Conservation (phyloP, 1,140 invertebrate genomes). For the Penaeus indicus region DNA sequence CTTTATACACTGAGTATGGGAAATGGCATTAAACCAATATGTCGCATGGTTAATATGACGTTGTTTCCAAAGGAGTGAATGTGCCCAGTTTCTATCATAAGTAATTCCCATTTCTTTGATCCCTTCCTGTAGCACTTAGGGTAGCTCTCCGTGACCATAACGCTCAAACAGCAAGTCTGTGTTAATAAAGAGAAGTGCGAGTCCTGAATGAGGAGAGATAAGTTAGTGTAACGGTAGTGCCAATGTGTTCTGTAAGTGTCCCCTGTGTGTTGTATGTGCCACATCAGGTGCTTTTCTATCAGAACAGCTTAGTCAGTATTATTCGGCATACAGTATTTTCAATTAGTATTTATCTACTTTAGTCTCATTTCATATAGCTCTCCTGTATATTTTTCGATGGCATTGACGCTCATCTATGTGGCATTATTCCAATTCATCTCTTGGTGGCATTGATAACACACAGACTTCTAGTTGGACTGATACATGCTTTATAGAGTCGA, state of each 20-base stretch:
- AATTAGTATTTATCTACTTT: neutral
- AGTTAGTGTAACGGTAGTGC: constrained; percentile 4
- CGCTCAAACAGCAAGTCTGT: constrained; percentile 60
- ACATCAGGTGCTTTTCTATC: neutral
- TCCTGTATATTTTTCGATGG: too few species aligned
- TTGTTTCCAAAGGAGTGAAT: neutral
- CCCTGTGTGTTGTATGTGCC: neutral
- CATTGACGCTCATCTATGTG: too few species aligned
- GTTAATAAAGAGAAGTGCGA: constrained; percentile 36
- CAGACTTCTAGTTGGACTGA: too few species aligned
- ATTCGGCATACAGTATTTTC: constrained; percentile 1
- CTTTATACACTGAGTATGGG: too few species aligned
- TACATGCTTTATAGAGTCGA: too few species aligned
- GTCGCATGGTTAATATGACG: too few species aligned
- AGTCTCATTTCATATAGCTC: too few species aligned
- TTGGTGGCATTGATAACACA: too few species aligned
- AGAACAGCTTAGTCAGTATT: constrained; percentile 23
- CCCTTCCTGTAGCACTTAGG: neutral
- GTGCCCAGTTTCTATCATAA: neutral
- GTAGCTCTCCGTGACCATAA: constrained; percentile 4
- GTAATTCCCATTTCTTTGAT: constrained; percentile 38
- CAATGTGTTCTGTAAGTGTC: neutral
- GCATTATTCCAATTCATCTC: too few species aligned
- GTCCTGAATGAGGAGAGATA: neutral
- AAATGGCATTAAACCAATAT: too few species aligned